Evolutionary conservation across 2,113 vertebrate genomes (phyloP), one percentile per base, ranked within the genome.

Genomic region (Rhinolophus sinicus): DNA sequence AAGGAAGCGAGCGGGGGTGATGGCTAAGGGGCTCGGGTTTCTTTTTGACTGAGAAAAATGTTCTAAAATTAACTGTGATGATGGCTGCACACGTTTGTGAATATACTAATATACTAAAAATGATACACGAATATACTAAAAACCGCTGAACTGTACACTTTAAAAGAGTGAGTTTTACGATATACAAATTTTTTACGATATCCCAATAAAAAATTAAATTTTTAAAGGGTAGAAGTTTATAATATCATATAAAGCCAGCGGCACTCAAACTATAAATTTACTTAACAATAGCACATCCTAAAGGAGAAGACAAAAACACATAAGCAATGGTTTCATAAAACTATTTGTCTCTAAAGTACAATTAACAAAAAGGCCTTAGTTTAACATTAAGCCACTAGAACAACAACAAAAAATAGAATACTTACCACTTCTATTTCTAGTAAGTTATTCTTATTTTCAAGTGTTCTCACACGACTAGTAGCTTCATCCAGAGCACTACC

Each of bases 341-440:
- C 33, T n/a, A 70, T 50, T 80, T 19, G 24, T 90, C 69, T 86
- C 35, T 82, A 21, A 40, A 40, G 30, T 50, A 58, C 33, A 80
- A 8, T 35, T 58, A 83, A 86, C 18, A 75, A 69, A 54, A 81
- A 67, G 11, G 9, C 3, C 67, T 88, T 18, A 24, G 60, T 78
- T 77, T 92, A 91, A 60, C 54, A 67, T n/a, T 72, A 78, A 86
- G 16, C 6, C 44, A 90, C 35, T 3, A 88, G 30, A 81, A 81
- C 26, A 54, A n/a, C 1, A 19, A 56, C 24, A 4, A 54, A 62
- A 67, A 62, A 91, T 40, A 9, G 14, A 8, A 12, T 6, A 97
- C 98, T 98, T 98, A 99, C 99, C 98, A 99, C 98, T 98, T 99
- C 99, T 95, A 98, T 98, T 98, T 99, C 99, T 93, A 99, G 98